These are phyloP conservation scores for Emydura subglobosa DNA, from an alignment of 2,113 vertebrate species.

Conservation along the genomic window DNA sequence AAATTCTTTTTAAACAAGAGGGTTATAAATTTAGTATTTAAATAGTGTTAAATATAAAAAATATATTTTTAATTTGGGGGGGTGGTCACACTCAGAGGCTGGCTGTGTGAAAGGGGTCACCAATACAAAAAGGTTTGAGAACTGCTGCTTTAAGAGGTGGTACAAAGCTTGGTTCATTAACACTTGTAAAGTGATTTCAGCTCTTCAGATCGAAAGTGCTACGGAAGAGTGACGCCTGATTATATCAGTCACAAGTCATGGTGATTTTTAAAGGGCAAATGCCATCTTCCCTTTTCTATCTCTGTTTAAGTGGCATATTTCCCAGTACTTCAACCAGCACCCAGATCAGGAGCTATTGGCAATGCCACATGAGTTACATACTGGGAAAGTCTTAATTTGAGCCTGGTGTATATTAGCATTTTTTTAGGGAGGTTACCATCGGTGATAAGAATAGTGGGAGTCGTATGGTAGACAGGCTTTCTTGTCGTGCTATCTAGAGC, in stretches of 20 bases:
- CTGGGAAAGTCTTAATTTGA: neutral
- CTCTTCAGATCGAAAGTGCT: neutral
- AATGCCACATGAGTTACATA: neutral
- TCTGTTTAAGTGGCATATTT: neutral
- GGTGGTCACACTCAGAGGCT: too few species aligned
- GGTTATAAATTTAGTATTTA: too few species aligned
- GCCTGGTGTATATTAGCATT: neutral
- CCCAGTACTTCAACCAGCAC: neutral
- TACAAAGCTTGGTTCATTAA: neutral
- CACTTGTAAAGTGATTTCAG: neutral
- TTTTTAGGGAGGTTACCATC: neutral
- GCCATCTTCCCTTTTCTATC: neutral
- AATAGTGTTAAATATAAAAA: too few species aligned
- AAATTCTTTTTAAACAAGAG: too few species aligned
- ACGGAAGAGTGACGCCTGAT: neutral
- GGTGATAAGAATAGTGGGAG: neutral
- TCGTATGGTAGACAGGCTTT: neutral
- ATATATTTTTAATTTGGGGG: too few species aligned
- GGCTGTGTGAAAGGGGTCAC: too few species aligned
- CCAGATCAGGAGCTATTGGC: neutral
- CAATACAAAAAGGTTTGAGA: too few species aligned
- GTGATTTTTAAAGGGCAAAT: neutral
- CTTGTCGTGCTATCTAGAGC: neutral
- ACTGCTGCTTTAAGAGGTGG: neutral
- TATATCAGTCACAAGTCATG: neutral